phyloP scores from a whole-genome alignment of 2,113 vertebrate species.

The Hassar affinis region DNA sequence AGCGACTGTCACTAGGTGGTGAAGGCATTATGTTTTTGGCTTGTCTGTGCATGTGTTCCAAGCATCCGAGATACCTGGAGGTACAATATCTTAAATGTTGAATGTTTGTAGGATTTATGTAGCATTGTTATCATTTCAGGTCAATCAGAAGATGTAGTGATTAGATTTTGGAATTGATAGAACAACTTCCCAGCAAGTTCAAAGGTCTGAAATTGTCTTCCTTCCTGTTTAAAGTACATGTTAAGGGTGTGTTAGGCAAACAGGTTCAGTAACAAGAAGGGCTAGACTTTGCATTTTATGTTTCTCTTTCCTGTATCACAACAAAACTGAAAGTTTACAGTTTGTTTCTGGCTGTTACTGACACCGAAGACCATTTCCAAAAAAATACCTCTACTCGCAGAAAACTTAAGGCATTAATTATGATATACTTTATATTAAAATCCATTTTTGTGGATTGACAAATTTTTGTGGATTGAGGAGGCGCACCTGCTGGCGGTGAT shows the following conservation, averaged over 20 bases:
- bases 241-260: neutral
- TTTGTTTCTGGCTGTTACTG: neutral
- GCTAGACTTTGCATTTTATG: too few relatives aligned
- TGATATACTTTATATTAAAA: neutral
- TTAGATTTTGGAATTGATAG: neutral
- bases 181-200: neutral
- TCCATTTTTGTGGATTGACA: neutral
- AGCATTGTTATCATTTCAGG: neutral
- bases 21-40: neutral
- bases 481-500: too few relatives aligned
- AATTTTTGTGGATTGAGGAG: too few relatives aligned
- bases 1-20: neutral
- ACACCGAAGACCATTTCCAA: neutral
- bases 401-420: neutral
- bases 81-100: neutral
- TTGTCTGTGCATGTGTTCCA: neutral
- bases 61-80: neutral
- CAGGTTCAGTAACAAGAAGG: neutral
- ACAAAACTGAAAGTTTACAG: neutral
- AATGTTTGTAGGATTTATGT: neutral
- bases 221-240: neutral
- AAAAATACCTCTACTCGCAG: neutral
- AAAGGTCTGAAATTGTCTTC: neutral
- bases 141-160: neutral
- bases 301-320: too few relatives aligned